Base-by-base conservation (phyloP, 2,797 vertebrate species). In the Simalia tracyae region DNA sequence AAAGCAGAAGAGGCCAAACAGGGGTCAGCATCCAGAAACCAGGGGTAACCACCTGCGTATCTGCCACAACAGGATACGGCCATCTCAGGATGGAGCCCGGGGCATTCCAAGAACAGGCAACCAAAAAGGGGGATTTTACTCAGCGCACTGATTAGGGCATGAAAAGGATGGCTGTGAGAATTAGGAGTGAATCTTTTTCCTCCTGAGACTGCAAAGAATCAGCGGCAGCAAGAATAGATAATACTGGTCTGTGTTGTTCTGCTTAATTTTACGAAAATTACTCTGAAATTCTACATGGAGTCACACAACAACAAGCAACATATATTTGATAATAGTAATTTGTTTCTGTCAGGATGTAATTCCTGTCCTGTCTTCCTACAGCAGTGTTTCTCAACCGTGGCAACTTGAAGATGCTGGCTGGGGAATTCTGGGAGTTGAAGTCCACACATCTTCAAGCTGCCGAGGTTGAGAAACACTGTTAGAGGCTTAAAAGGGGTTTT, bases 41-140 rank as follows among this genome's bases (percentile, higher is more conserved):
- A 84, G 6, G 14, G 22, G 56, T 26, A 61, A 84, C 42, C 46
- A 8, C 11, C 42, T 63, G 14, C 59, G 63, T 26, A 5, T 17
- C 0, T 24, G 60, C 0, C 17, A 31, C 72, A 10, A 56, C 42
- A n/a, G 11, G 12, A 56, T 0, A 0, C 68, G 17, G 10, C 31
- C 12, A 42, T 46, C 28, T 28, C 19, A 7, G 60, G 60, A 61
- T 5, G 19, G 60, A 22, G 19, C 19, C 19, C 5, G 7, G 60
- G 1, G 19, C 19, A 22, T 2, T 7, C 19, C 60, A 61, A 6
- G 5, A 61, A 19, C 19, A 26, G 42, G 31, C 72, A 81, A 24
- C 60, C 6, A 19, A 42, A 12, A 4, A 87, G 42, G 2, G 46
- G 72, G 19, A 26, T 42, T 17, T 59, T 17, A 28, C 68, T 36